Base-by-base conservation (phyloP, 1,140 invertebrate species). In the Cepaea nemoralis region DNA sequence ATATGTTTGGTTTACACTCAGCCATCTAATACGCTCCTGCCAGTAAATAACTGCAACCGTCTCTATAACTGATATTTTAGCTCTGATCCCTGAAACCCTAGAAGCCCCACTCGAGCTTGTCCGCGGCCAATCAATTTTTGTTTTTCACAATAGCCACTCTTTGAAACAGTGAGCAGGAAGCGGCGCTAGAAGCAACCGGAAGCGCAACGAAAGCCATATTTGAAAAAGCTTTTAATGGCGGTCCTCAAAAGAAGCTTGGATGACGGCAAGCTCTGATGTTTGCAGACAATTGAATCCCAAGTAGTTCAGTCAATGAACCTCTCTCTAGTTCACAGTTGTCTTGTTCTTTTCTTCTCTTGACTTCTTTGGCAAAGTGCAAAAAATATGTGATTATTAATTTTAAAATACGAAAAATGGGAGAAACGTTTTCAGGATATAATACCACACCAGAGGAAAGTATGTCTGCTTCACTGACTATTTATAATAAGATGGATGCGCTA, bases 181-280 rank as follows among this genome's bases (percentile, higher is more conserved):
- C 39, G 31, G 37, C 35, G 16, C 1, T 37, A 45, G 27, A 77
- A 33, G 50, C 22, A 63, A 69, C 77, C 77, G 77, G 77, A 78
- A 45, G 16, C 33, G 59, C 35, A 22, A 35, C 14, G 42, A 50
- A 78, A 78, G 77, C 77, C 77, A 78, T 78, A 78, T 78, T 78
- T 59, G 77, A 78, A 78, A 78, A 78, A 42, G 77, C 77, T 78
- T 78, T 78, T 78, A 78, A 78, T 1, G 37, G 40, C 22, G 75
- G 35, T 50, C 33, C 35, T 35, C 8, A n/a, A 31, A 63, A 75
- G 33, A 39, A 55, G n/a, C 55, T 55, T 22, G n/a, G 33, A 5
- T 63, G 31, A 27, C 27, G 59, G 59, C 59, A 63, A 5, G 27
- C 10, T 75, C 40, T 75, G 19, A 1, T 66, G 75, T 77, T 77